phyloP scores from a whole-genome alignment of 2,113 vertebrate genomes.

The Chaenogobius annularis region DNA sequence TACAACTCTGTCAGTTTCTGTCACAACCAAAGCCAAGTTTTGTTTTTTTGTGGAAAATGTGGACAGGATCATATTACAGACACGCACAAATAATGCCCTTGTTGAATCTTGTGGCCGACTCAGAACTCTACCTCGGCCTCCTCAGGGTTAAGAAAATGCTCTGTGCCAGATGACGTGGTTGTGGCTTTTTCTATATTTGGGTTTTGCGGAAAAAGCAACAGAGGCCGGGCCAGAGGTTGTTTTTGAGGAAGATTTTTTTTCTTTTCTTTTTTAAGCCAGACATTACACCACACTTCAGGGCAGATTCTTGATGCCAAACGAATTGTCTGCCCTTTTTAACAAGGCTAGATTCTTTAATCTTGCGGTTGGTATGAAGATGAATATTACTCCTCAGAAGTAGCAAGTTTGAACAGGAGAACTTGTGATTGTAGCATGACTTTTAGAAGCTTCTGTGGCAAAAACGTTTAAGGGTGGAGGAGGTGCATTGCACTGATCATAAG shows the following conservation, averaged over 20 bases:
- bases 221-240: conserved; percentile 52
- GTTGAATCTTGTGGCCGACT: conserved; percentile 23
- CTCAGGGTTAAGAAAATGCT: conserved; percentile 45
- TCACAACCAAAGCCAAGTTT: conserved; percentile 15
- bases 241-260: conserved; percentile 55
- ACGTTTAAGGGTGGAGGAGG: conserved; percentile 25
- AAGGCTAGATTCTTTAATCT: conserved; percentile 11
- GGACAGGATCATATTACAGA: conserved; percentile 47
- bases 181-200: conserved; percentile 72
- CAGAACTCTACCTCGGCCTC: conserved; percentile 50
- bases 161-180: conserved; percentile 77
- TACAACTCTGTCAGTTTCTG: conserved; percentile 56
- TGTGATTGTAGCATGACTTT: conserved; percentile 62
- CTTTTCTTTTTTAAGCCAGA: conserved; percentile 39
- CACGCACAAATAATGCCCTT: conserved; percentile 16
- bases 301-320: conserved; percentile 7
- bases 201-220: conserved; percentile 59
- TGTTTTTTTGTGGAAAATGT: conserved; percentile 48
- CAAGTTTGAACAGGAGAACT: conserved; percentile 60
- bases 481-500: conserved; percentile 57
- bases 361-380: conserved; percentile 20
- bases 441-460: conserved; percentile 38
- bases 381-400: conserved; percentile 10
- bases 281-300: conserved; percentile 46
- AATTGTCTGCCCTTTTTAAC: conserved; percentile 11